These are phyloP conservation scores for Erynnis tages DNA, from an alignment of 2,888 invertebrate species.

Conservation along the genomic window DNA sequence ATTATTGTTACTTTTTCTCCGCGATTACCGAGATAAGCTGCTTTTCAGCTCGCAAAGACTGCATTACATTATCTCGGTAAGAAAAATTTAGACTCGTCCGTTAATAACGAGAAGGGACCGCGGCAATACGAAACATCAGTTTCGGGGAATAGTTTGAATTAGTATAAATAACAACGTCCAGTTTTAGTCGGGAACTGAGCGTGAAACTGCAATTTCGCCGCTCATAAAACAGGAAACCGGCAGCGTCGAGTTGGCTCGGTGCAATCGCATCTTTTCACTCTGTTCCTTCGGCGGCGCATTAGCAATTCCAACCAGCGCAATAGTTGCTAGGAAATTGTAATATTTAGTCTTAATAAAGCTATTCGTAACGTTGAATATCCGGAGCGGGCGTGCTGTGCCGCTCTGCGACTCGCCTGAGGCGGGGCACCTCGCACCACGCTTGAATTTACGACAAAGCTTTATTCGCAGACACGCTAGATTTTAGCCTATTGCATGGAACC, in stretches of 20 bases:
- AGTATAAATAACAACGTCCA: conserved; percentile 54
- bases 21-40: conserved; percentile 43
- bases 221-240: conserved; percentile 65
- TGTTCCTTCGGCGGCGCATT: conserved; percentile 60
- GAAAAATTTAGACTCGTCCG: background rate
- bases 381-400: conserved; percentile 56
- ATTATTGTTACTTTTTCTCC: conserved; percentile 52
- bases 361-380: conserved; percentile 73
- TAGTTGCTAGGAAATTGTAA: conserved; percentile 74
- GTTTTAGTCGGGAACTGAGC: conserved; percentile 52
- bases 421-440: conserved; percentile 44
- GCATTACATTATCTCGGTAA: conserved; percentile 8
- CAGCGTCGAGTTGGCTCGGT: conserved; percentile 47
- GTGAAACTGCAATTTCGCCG: conserved; percentile 69
- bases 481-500: conserved; percentile 35
- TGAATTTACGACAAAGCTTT: conserved; percentile 60
- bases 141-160: conserved; percentile 54
- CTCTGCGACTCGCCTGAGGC: conserved; percentile 53
- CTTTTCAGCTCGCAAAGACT: conserved; percentile 16
- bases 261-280: conserved; percentile 73
- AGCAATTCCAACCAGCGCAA: conserved; percentile 71
- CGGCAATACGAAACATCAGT: conserved; percentile 23
- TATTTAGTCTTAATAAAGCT: conserved; percentile 78
- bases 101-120: conserved; percentile 21
- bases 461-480: conserved; percentile 42